Base-by-base conservation (phyloP, 2,113 vertebrate genomes). In the Pygoscelis adeliae region DNA sequence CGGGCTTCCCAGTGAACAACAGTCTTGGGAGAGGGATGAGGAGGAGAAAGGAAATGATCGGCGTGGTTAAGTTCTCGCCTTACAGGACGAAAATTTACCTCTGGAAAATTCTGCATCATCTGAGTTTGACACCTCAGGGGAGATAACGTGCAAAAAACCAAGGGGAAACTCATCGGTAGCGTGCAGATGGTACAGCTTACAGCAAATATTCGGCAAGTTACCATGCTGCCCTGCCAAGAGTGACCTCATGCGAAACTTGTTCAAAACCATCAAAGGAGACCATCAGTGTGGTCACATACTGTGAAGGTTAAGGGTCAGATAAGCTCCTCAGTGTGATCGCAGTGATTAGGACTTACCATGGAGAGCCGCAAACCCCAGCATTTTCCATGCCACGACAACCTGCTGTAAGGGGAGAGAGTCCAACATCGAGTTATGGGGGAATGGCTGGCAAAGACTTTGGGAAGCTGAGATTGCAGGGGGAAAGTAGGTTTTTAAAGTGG, bases 1-100 rank as follows among this genome's bases (percentile, higher is more conserved):
- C 0, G 2, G 23, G 4, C 10, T 83, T 83, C 13, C 11, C 3
- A 1, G 4, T 44, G 52, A 90, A 17, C 2, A 0, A 49, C 12
- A 49, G 22, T 49, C 30, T 26, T 32, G 13, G 38, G n/a, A 66
- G 10, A 67, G 2, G 13, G 5, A 69, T 0, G 0, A 74, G 5
- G 4, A 83, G 16, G 3, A 61, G 17, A 42, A 76, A 82, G 32
- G 47, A 73, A n/a, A 3, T 12, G 12, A 62, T 38, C 3, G 0
- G 3, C 1, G 0, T 22, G 5, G 9, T 42, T 78, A 32, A 29
- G 17, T 56, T 77, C 72, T 58, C 32, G 53, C 13, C 30, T 77
- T 71, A 71, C 8, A 78, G 40, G 55, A 26, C 5, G 29, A 49
- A 91, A 78, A 49, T 83, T 92, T 65, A 78, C 27, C 16, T 63